Percentiles rank a stretch among this genome's conserved stretches.
Conservation (phyloP, 2,113 vertebrate genomes). For the Zootoca vivipara region DNA sequence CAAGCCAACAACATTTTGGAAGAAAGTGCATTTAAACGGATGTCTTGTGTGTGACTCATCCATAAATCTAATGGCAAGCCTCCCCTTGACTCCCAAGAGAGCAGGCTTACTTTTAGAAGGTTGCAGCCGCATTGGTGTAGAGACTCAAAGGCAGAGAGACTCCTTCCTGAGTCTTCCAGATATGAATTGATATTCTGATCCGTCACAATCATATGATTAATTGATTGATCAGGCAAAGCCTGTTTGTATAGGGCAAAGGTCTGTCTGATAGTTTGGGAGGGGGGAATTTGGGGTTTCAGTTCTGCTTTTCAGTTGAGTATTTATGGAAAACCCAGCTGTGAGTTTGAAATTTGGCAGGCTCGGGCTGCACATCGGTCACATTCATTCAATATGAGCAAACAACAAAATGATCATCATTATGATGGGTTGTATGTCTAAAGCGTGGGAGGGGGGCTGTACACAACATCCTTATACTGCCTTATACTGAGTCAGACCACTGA, state of each 20-base stretch:
- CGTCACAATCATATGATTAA: background rate
- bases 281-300: background rate
- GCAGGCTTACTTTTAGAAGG: slow-evolving; percentile 20
- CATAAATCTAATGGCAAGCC: slow-evolving; percentile 5
- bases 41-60: background rate
- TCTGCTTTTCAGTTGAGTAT: background rate
- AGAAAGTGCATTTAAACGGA: background rate
- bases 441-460: background rate
- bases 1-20: background rate
- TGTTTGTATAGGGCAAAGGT: background rate
- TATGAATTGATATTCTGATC: background rate
- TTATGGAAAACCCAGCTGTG: background rate
- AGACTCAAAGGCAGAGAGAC: background rate
- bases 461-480: too few species aligned
- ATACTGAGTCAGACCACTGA: too few species aligned
- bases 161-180: background rate
- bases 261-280: background rate
- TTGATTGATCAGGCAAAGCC: background rate
- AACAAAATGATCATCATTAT: background rate
- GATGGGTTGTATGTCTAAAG: too few species aligned
- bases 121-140: background rate
- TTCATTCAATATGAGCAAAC: background rate
- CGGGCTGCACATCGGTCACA: background rate
- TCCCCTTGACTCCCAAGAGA: background rate
- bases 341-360: background rate